phyloP scores from a whole-genome alignment of 2,888 invertebrate genomes.

The Toxonevra muliebris region DNA sequence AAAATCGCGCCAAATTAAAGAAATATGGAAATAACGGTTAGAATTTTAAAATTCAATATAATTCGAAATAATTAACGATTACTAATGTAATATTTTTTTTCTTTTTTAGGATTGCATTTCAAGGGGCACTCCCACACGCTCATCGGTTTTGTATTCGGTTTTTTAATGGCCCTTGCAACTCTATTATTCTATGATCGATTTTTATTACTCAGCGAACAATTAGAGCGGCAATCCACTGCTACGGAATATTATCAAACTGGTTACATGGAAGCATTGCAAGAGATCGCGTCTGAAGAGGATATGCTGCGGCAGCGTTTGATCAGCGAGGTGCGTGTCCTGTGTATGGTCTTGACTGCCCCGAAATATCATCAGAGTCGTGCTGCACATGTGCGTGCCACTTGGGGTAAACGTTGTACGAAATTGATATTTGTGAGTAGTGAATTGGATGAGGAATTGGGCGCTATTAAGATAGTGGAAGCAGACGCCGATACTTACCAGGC shows the following conservation, averaged over 20 bases:
- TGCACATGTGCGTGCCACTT: slow-evolving; percentile 89
- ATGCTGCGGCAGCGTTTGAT: slow-evolving; percentile 18
- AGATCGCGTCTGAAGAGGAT: slow-evolving; percentile 5
- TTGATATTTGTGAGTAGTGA: slow-evolving; percentile 84
- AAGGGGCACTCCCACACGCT: slow-evolving; percentile 46
- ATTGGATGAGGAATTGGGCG: slow-evolving; percentile 76
- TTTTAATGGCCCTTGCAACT: slow-evolving; percentile 50
- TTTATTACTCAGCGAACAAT: slow-evolving; percentile 8
- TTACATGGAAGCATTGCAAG: slow-evolving; percentile 32
- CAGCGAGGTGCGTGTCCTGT: slow-evolving; percentile 82
- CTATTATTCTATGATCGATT: slow-evolving; percentile 42
- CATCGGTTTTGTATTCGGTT: slow-evolving; percentile 52
- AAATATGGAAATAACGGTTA: no score
- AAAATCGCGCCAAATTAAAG: no score
- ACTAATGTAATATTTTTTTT: no score
- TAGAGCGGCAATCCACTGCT: slow-evolving; percentile 19
- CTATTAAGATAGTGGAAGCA: slow-evolving; percentile 80
- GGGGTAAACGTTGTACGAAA: slow-evolving; percentile 90
- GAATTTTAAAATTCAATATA: no score
- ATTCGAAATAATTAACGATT: background rate
- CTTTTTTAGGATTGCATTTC: background rate
- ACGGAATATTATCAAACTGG: slow-evolving; percentile 29
- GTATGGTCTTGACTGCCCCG: slow-evolving; percentile 96
- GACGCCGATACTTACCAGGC: slow-evolving; percentile 79
- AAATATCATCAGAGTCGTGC: slow-evolving; percentile 86